Conservation (phyloP, 1,140 invertebrate species). For the Papilio glaucus region DNA sequence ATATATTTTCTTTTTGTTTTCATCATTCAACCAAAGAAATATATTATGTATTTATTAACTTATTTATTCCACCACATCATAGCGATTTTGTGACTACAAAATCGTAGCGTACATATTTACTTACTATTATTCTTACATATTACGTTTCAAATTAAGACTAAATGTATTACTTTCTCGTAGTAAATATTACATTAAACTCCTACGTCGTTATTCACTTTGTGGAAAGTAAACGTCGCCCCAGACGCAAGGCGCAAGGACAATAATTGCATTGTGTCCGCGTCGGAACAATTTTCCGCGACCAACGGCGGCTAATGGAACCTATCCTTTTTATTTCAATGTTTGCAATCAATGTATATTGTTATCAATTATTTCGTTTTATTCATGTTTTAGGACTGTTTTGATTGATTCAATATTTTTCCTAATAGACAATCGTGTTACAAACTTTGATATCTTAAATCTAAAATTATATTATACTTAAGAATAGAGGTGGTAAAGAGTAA, state of each 20-base stretch:
- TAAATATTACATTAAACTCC: slow-evolving; percentile 1
- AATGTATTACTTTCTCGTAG: slow-evolving; percentile 6
- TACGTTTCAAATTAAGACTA: background rate
- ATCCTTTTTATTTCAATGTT: slow-evolving; percentile 1
- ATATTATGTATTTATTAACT: too few relatives aligned
- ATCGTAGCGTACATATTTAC: too few relatives aligned
- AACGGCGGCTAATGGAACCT: background rate
- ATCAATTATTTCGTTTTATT: background rate
- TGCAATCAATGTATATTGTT: background rate
- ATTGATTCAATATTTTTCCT: too few relatives aligned
- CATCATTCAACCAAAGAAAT: too few relatives aligned
- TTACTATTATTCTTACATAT: background rate
- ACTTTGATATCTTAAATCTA: too few relatives aligned
- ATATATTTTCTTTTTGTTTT: too few relatives aligned
- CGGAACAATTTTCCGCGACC: slow-evolving; percentile 5
- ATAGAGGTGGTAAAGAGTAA: too few relatives aligned
- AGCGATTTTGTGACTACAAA: too few relatives aligned
- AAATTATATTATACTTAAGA: too few relatives aligned
- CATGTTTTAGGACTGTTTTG: too few relatives aligned
- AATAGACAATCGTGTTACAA: too few relatives aligned
- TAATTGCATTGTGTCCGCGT: slow-evolving; percentile 20
- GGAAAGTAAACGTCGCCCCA: background rate
- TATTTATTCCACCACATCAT: too few relatives aligned
- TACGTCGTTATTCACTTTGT: slow-evolving; percentile 24
- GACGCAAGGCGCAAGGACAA: background rate